A percentile compares a stretch with the other conserved stretches of the same genome.
Evolutionary conservation across 1,140 invertebrate species (phyloP).

Genomic region (Harlomillsia oculata): DNA sequence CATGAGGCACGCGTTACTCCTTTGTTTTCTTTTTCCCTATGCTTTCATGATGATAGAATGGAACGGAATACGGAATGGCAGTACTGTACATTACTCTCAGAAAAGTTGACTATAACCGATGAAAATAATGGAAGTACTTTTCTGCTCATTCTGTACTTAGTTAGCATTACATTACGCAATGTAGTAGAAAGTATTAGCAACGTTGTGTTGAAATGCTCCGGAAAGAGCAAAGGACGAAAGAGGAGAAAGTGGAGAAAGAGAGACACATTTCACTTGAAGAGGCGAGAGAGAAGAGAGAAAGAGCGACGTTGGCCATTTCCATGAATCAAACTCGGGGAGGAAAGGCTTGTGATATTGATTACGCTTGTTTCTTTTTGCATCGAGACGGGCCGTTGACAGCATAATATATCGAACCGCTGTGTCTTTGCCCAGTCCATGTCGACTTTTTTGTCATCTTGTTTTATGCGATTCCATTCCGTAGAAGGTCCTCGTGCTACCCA

Average conservation of each 20-base stretch:
- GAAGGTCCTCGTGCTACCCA: not conserved
- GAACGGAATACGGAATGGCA: no score
- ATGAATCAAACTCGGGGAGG: conserved; percentile 30
- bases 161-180: no score
- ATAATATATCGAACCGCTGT: conserved; percentile 33
- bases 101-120: no score
- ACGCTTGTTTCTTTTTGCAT: conserved; percentile 34
- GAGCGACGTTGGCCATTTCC: conserved; percentile 25
- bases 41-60: no score
- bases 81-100: no score
- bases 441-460: conserved; percentile 27
- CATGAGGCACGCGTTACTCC: no score
- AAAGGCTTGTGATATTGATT: conserved; percentile 29
- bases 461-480: conserved; percentile 9
- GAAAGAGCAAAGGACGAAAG: no score
- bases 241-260: conserved; percentile 10
- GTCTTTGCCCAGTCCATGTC: conserved; percentile 28
- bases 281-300: conserved; percentile 4
- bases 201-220: no score
- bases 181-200: no score
- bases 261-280: conserved; percentile 4
- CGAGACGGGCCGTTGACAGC: conserved; percentile 31
- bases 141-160: no score
- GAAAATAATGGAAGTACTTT: no score
- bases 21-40: no score